Evolutionary conservation across 2,797 vertebrate species (phyloP).

Genomic region (Spinibarbus caldwelli): DNA sequence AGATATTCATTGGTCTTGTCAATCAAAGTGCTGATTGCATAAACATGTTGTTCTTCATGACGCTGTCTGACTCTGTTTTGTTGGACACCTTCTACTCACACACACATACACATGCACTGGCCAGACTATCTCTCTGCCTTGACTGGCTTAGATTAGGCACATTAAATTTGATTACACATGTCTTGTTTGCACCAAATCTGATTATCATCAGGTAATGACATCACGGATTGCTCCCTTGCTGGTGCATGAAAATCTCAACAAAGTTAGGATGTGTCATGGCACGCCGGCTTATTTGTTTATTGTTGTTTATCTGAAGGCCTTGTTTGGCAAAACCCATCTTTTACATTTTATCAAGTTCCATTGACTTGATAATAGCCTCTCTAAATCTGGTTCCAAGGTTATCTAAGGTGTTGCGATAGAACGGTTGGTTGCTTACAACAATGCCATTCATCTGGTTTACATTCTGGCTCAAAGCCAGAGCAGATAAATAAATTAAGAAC

Average conservation of each 20-base stretch:
- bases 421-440: neutral
- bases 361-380: neutral
- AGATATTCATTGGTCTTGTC: neutral
- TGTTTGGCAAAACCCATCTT: neutral
- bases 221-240: conserved; percentile 20
- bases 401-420: neutral
- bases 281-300: conserved; percentile 24
- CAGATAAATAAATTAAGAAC: neutral
- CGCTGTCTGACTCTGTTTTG: neutral
- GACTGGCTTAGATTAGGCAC: conserved; percentile 50
- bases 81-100: conserved; percentile 1
- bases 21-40: neutral
- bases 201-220: conserved; percentile 50
- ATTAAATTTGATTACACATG: conserved; percentile 56
- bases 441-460: neutral
- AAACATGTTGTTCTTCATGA: neutral
- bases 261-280: conserved; percentile 25
- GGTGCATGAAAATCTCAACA: conserved; percentile 14
- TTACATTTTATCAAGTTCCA: neutral
- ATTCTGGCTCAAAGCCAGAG: conserved; percentile 1
- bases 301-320: neutral
- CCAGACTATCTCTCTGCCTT: conserved; percentile 12
- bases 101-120: neutral
- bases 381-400: neutral
- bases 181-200: conserved; percentile 59